phyloP scores from a whole-genome alignment of 1,140 invertebrate genomes.

The Coenobita brevimanus region DNA sequence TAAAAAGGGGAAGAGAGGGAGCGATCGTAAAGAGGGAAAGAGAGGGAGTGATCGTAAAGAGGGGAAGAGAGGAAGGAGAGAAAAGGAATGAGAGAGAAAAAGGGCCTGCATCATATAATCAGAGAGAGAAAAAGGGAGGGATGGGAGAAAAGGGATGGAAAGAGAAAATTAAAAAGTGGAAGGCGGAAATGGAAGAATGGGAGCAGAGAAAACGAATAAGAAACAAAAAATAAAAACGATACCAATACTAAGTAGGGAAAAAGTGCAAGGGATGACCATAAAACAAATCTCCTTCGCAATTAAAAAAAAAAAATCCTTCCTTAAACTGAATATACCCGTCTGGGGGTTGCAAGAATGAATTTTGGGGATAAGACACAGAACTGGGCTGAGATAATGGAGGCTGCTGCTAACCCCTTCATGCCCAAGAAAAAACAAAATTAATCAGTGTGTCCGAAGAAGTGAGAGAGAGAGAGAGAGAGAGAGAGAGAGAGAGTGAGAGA shows the following conservation, averaged over 20 bases:
- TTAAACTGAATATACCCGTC: too few relatives aligned
- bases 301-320: too few relatives aligned
- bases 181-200: neutral
- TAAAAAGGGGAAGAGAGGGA: neutral
- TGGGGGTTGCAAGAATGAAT: too few relatives aligned
- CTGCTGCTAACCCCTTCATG: neutral
- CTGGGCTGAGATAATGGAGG: neutral
- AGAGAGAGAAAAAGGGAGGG: neutral
- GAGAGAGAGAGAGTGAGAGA: neutral
- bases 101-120: neutral
- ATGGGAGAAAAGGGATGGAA: neutral
- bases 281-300: neutral
- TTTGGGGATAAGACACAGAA: too few relatives aligned
- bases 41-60: too few relatives aligned
- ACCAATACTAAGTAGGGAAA: neutral
- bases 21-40: too few relatives aligned
- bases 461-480: conserved; percentile 3
- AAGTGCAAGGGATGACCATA: neutral
- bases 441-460: neutral
- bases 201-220: neutral
- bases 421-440: neutral
- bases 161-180: neutral
- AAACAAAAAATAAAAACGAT: neutral
- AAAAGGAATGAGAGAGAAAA: neutral
- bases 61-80: neutral